Evolutionary conservation across 1,140 invertebrate species (phyloP), one percentile per base, ranked within the genome.

Genomic region (Hesperophylax magnus): DNA sequence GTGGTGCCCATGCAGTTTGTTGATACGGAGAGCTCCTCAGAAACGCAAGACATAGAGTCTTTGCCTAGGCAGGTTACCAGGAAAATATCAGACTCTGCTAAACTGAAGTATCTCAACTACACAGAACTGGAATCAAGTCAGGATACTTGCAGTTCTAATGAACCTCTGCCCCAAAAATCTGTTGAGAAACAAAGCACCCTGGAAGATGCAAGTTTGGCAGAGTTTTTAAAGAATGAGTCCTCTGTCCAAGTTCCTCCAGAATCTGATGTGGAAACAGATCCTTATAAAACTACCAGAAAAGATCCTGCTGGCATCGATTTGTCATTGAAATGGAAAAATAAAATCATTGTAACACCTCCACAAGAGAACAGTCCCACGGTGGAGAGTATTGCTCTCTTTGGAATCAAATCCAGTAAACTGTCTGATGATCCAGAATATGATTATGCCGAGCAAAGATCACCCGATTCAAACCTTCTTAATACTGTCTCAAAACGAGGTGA

Each of bases 271-370:
- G 88, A 90, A 52, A 81, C 84, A 75, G 86, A 86, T 15, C 20
- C 63, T 22, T 87, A 85, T 78, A 77, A 81, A 31, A 63, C 34
- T 54, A 17, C 76, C 7, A 77, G 78, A 0, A 77, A 47, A 81
- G 85, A 86, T 76, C n/a, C 52, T 76, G 85, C 47, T 72, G 76
- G 24, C 56, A 84, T 89, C 60, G 85, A 85, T 6, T 81, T 88
- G n/a, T 89, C 89, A 81, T 88, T 88, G 84, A 89, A 88, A 85
- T 89, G 88, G 85, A 90, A 90, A 86, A 90, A 90, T 85, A 90
- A 90, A 87, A 90, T 90, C 56, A 90, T 90, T 74, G 89, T 90
- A 6, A 90, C 89, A 18, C 89, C 89, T 8, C 89, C 89, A 11
- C 89, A 91, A 86, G 89, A 90, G 85, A 88, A 89, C 74, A 91